Evolutionary conservation across 2,797 vertebrate species (phyloP).

Genomic region (Peromyscus nudipes): DNA sequence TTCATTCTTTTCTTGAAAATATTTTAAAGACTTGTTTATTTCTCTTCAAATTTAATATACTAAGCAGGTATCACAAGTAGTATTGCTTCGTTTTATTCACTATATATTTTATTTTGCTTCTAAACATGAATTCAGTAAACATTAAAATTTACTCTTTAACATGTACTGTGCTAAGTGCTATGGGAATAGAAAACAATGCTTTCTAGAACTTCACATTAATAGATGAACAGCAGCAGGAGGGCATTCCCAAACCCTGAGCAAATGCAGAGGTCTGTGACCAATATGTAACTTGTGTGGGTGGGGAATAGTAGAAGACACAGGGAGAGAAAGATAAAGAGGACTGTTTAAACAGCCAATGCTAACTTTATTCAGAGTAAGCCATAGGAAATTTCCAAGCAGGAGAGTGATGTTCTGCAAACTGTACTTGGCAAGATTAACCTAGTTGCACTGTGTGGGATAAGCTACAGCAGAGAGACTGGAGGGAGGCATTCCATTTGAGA

Average conservation of each 20-base stretch:
- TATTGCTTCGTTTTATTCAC: not conserved
- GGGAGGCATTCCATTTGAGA: not conserved
- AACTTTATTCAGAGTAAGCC: not conserved
- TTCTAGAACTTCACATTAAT: not conserved
- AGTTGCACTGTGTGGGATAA: constrained; percentile 2
- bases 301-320: not conserved
- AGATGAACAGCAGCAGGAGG: not conserved
- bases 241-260: not conserved
- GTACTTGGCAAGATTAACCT: constrained; percentile 29
- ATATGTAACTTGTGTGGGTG: not conserved
- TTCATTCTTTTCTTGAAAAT: not conserved
- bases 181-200: not conserved
- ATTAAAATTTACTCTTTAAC: constrained; percentile 9
- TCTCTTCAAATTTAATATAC: constrained; percentile 2
- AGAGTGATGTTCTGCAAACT: not conserved
- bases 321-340: not conserved
- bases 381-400: not conserved
- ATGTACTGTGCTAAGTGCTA: not conserved
- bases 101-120: constrained; percentile 15
- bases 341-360: not conserved
- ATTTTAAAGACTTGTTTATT: not conserved
- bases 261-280: not conserved
- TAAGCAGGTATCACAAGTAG: not conserved
- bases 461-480: not conserved
- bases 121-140: not conserved